Percentiles rank a stretch among this genome's conserved stretches.
Evolutionary conservation across 2,888 invertebrate genomes (phyloP).

Genomic region (Drosophila dives): DNA sequence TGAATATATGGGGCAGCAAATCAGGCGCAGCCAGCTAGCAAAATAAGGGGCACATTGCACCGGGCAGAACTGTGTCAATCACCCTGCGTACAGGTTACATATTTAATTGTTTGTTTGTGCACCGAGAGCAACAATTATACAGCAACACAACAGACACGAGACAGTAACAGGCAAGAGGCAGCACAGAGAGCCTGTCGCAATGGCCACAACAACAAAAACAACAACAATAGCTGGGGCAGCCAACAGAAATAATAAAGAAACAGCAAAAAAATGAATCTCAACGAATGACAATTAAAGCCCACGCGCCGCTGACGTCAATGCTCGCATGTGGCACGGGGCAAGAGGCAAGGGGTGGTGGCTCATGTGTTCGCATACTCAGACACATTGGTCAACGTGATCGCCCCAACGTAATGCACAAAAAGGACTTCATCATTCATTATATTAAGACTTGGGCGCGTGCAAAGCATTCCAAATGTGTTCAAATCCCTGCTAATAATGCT

Average conservation of each 20-base stretch:
- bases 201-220: background rate
- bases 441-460: constrained; percentile 39
- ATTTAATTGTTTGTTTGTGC: constrained; percentile 39
- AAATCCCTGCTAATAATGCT: constrained; percentile 44
- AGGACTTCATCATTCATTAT: constrained; percentile 10
- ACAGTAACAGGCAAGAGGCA: constrained; percentile 14
- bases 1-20: constrained; percentile 1
- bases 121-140: constrained; percentile 14
- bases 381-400: constrained; percentile 50
- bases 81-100: constrained; percentile 37
- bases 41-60: constrained; percentile 14
- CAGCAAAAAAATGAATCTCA: constrained; percentile 35
- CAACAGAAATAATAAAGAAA: constrained; percentile 5
- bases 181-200: constrained; percentile 14
- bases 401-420: background rate
- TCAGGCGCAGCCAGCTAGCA: background rate
- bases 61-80: constrained; percentile 52
- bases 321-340: background rate
- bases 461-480: constrained; percentile 2
- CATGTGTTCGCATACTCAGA: background rate
- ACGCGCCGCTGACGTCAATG: constrained; percentile 68
- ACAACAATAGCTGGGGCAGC: background rate
- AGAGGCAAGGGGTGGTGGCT: background rate
- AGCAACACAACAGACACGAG: constrained; percentile 14
- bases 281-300: constrained; percentile 54